These are phyloP conservation scores for Drosophila nigricruria DNA, from an alignment of 2,888 invertebrate species.

Conservation along the genomic window DNA sequence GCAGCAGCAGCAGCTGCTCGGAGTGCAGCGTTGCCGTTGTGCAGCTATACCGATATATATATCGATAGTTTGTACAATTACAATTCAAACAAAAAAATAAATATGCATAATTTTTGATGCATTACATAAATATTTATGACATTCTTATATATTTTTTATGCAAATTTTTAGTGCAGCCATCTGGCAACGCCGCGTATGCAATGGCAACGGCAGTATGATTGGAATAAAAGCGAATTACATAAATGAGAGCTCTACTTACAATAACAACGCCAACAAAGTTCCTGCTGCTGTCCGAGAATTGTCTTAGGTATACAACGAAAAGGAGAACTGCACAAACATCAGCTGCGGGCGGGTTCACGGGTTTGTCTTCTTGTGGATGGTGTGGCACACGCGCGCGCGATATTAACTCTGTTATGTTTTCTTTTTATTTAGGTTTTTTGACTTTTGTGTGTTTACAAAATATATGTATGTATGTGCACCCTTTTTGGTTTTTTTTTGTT, in stretches of 20 bases:
- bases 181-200: conserved; percentile 57
- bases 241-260: conserved; percentile 67
- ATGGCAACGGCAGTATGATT: conserved; percentile 14
- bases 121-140: conserved; percentile 15
- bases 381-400: conserved; percentile 27
- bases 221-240: conserved; percentile 66
- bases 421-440: conserved; percentile 1
- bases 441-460: conserved; percentile 47
- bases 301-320: conserved; percentile 12
- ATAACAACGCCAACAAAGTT: conserved; percentile 52
- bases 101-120: background rate
- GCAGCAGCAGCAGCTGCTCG: conserved; percentile 53
- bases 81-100: conserved; percentile 11
- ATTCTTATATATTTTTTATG: conserved; percentile 2
- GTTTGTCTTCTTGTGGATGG: background rate
- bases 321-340: conserved; percentile 29
- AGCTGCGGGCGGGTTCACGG: conserved; percentile 36
- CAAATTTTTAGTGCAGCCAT: conserved; percentile 17
- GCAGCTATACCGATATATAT: conserved; percentile 37
- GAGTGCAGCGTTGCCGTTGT: conserved; percentile 64
- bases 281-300: conserved; percentile 24
- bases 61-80: conserved; percentile 54
- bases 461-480: conserved; percentile 47
- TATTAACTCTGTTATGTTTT: conserved; percentile 11
- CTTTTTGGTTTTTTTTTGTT: conserved; percentile 30